Evolutionary conservation across 35 echinoderm and acorn worm genomes (phyloP).

Genomic region (Heliocidaris tuberculata): DNA sequence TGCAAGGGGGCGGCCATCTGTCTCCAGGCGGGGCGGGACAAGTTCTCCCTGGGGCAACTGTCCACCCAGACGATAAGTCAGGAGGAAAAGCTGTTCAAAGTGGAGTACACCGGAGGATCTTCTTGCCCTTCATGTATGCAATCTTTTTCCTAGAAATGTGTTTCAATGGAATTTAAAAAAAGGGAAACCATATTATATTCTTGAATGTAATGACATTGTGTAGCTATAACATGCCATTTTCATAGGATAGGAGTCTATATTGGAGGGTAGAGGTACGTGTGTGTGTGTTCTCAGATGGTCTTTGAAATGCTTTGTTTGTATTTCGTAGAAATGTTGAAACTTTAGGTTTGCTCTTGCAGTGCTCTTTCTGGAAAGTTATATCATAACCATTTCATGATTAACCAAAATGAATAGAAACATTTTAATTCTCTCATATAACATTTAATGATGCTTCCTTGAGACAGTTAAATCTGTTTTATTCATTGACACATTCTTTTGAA

Average conservation of each 20-base stretch:
- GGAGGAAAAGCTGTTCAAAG: slow-evolving; percentile 64
- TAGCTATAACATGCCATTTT: not conserved
- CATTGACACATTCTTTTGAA: too few species aligned
- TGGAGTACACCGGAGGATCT: slow-evolving; percentile 68
- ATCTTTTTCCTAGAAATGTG: not conserved
- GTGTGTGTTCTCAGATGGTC: too few species aligned
- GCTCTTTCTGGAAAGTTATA: too few species aligned
- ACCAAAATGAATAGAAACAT: too few species aligned
- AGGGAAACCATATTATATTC: not conserved
- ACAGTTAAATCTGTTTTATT: too few species aligned
- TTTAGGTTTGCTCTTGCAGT: too few species aligned
- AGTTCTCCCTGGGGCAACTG: slow-evolving; percentile 54
- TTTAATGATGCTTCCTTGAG: not conserved
- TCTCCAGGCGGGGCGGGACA: not conserved
- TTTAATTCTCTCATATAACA: too few species aligned
- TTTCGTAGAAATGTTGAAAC: too few species aligned
- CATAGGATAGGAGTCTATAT: too few species aligned
- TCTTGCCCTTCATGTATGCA: slow-evolving; percentile 32
- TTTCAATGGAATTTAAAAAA: not conserved
- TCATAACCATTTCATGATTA: too few species aligned
- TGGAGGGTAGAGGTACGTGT: too few species aligned
- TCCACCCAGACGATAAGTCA: slow-evolving; percentile 67
- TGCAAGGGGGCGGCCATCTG: slow-evolving; percentile 78
- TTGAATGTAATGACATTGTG: not conserved
- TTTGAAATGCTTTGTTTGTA: too few species aligned